A percentile compares a stretch with the other conserved stretches of the same genome.
These are phyloP conservation scores for Xanthorhoe spadicearia DNA, from an alignment of 2,888 invertebrate genomes.

Conservation along the genomic window DNA sequence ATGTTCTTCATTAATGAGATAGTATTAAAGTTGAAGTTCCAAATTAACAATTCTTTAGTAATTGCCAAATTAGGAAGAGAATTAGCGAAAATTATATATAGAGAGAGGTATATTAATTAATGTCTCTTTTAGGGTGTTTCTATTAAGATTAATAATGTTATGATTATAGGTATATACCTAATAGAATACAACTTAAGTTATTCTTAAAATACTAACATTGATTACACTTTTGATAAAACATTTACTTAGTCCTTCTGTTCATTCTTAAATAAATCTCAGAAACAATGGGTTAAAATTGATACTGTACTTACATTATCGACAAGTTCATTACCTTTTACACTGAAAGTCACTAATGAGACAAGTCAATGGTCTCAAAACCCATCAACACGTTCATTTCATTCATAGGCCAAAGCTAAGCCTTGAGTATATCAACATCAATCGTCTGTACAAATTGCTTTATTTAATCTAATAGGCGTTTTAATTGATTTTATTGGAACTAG, in stretches of 20 bases:
- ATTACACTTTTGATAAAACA: no score
- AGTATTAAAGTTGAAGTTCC: no score
- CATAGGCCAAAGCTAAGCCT: conserved; percentile 12
- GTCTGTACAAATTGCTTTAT: conserved; percentile 41
- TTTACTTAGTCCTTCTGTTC: not conserved
- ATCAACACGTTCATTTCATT: conserved; percentile 12
- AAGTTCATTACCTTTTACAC: conserved; percentile 39
- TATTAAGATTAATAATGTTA: no score
- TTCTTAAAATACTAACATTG: no score
- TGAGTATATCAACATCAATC: conserved; percentile 23
- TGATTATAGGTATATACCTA: no score
- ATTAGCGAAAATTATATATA: no score
- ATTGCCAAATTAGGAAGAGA: no score
- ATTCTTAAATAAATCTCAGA: not conserved
- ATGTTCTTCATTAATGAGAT: no score
- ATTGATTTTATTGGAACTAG: conserved; percentile 7
- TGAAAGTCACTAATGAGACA: conserved; percentile 41
- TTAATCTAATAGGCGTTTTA: conserved; percentile 44
- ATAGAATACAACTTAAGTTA: no score
- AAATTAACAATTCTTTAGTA: no score
- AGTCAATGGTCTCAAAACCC: conserved; percentile 41
- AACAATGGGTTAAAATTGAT: conserved; percentile 21
- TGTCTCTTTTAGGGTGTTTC: no score
- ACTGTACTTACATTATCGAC: conserved; percentile 14
- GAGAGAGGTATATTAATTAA: no score